phyloP scores from a whole-genome alignment of 1,140 invertebrate genomes.

The Wiebesia pumilae region DNA sequence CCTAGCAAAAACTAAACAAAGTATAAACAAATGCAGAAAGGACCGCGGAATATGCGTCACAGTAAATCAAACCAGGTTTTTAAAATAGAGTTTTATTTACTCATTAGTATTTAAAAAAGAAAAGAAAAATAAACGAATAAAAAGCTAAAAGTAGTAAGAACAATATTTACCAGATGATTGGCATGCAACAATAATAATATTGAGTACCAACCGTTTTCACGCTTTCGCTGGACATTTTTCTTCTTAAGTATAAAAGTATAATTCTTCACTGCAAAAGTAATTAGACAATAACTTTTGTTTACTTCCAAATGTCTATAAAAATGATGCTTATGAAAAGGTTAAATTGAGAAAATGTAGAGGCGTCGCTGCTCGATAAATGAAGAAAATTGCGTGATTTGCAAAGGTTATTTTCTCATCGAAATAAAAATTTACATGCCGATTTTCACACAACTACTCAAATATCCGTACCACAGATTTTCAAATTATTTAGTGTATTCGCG shows the following conservation, averaged over 20 bases:
- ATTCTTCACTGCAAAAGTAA: not conserved
- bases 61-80: not conserved
- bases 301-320: not conserved
- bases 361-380: too few species aligned
- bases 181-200: not conserved
- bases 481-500: not conserved
- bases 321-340: too few species aligned
- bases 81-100: not conserved
- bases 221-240: conserved; percentile 71
- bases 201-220: conserved; percentile 68
- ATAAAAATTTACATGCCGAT: not conserved
- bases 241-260: not conserved
- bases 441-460: not conserved
- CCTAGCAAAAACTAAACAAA: not conserved
- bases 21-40: not conserved
- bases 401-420: not conserved
- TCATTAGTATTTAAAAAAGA: not conserved
- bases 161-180: not conserved
- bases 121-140: too few species aligned
- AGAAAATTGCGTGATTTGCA: not conserved
- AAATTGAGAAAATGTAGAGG: too few species aligned
- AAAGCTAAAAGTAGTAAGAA: not conserved
- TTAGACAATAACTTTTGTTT: not conserved
- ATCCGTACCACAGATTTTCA: not conserved
- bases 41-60: not conserved